Percentiles rank a stretch among this genome's conserved stretches.
Conservation (phyloP, 2,888 invertebrate genomes). For the Heterodera filipjevi region DNA sequence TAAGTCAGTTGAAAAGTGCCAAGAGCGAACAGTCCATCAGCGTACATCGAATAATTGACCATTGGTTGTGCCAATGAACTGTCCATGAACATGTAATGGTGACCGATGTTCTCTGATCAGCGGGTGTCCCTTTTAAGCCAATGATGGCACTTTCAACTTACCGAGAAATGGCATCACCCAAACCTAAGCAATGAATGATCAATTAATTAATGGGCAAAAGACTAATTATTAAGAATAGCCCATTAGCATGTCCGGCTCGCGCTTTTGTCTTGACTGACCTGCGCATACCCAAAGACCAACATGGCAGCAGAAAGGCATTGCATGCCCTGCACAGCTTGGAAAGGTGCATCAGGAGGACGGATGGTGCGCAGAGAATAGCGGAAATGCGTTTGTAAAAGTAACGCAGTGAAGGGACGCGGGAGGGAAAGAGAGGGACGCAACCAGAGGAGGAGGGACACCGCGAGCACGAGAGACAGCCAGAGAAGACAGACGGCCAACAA, state of each 20-base stretch:
- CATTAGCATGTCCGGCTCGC: too few relatives aligned
- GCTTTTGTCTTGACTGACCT: neutral
- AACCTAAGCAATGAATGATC: slow-evolving; percentile 51
- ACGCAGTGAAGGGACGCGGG: slow-evolving; percentile 6
- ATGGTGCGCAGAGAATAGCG: slow-evolving; percentile 44
- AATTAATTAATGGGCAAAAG: too few relatives aligned
- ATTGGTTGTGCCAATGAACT: slow-evolving; percentile 51
- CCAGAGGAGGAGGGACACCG: slow-evolving; percentile 38
- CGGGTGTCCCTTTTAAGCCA: neutral
- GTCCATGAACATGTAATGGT: slow-evolving; percentile 53
- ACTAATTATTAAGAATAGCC: too few relatives aligned
- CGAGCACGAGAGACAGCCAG: slow-evolving; percentile 39
- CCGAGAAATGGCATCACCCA: slow-evolving; percentile 62
- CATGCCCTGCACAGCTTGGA: slow-evolving; percentile 42
- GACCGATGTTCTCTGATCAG: slow-evolving; percentile 58
- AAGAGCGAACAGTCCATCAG: slow-evolving; percentile 56
- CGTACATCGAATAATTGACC: slow-evolving; percentile 55
- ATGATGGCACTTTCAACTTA: slow-evolving; percentile 24
- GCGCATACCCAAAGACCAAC: slow-evolving; percentile 49
- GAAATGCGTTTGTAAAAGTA: slow-evolving; percentile 36
- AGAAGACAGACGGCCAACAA: slow-evolving; percentile 29
- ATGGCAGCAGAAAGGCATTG: slow-evolving; percentile 47
- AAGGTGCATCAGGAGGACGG: slow-evolving; percentile 34
- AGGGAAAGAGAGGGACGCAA: slow-evolving; percentile 17
- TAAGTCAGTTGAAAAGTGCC: slow-evolving; percentile 54